A percentile compares a stretch with the other conserved stretches of the same genome.
phyloP scores from a whole-genome alignment of 2,888 invertebrate species.

The Rosalia funebris region DNA sequence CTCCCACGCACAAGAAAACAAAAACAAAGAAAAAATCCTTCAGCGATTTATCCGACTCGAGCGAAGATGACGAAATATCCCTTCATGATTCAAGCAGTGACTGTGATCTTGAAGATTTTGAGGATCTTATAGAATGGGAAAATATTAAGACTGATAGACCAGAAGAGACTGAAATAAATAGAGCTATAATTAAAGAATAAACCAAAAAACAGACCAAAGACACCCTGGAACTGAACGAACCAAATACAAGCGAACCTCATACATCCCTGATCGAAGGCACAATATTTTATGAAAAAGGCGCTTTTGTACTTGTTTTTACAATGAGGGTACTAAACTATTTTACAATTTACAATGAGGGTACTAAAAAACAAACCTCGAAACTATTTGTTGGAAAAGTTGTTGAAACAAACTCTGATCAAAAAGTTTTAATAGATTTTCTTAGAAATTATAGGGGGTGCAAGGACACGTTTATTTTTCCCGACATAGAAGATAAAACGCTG shows the following conservation, averaged over 20 bases:
- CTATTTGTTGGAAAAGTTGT: background rate
- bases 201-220: background rate
- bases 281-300: background rate
- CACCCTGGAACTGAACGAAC: background rate
- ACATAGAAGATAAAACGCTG: too few relatives aligned
- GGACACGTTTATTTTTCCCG: too few relatives aligned
- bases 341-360: background rate
- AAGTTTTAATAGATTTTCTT: background rate
- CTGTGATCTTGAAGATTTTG: constrained; percentile 3
- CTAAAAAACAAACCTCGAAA: background rate
- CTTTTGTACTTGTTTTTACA: background rate
- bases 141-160: constrained; percentile 8
- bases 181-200: background rate
- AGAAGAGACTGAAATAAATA: background rate
- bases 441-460: background rate
- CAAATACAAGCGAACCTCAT: background rate
- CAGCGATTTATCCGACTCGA: background rate
- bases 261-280: background rate
- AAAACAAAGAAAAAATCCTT: constrained; percentile 6
- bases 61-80: background rate
- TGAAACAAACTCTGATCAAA: background rate
- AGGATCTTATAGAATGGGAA: constrained; percentile 4
- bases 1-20: background rate
- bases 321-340: too few relatives aligned
- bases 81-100: background rate